Conservation (phyloP, 2,888 invertebrate species). For the Agonopterix heracliana region DNA sequence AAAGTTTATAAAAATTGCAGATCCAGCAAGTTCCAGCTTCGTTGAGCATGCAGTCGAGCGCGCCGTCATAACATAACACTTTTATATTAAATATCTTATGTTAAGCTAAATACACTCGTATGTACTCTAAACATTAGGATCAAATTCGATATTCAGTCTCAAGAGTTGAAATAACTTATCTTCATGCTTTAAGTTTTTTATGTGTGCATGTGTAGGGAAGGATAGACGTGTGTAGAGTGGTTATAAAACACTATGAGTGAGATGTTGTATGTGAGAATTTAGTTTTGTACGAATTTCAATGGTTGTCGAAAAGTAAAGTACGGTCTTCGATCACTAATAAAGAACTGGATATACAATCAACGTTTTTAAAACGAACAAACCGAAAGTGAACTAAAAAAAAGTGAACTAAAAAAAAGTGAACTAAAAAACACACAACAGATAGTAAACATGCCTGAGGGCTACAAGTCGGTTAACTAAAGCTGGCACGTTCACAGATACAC, state of each 20-base stretch:
- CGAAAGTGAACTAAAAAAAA: too few relatives aligned
- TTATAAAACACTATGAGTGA: not conserved
- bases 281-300: not conserved
- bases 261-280: not conserved
- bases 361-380: too few relatives aligned
- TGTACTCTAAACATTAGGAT: conserved; percentile 62
- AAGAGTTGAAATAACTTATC: conserved; percentile 54
- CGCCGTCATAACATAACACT: conserved; percentile 60
- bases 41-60: conserved; percentile 50
- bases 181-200: conserved; percentile 71
- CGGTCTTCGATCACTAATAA: not conserved
- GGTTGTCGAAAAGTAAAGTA: not conserved
- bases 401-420: too few relatives aligned
- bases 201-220: conserved; percentile 22
- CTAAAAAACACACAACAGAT: too few relatives aligned
- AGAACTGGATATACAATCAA: too few relatives aligned
- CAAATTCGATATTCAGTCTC: conserved; percentile 66
- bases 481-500: too few relatives aligned
- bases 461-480: too few relatives aligned
- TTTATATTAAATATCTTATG: conserved; percentile 36
- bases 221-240: conserved; percentile 1
- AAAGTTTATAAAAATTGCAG: conserved; percentile 18
- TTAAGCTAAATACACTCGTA: conserved; percentile 49
- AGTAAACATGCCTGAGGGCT: too few relatives aligned
- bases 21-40: conserved; percentile 47